Conservation (phyloP, 2,113 vertebrate species). For the Brachypteracias leptosomus region DNA sequence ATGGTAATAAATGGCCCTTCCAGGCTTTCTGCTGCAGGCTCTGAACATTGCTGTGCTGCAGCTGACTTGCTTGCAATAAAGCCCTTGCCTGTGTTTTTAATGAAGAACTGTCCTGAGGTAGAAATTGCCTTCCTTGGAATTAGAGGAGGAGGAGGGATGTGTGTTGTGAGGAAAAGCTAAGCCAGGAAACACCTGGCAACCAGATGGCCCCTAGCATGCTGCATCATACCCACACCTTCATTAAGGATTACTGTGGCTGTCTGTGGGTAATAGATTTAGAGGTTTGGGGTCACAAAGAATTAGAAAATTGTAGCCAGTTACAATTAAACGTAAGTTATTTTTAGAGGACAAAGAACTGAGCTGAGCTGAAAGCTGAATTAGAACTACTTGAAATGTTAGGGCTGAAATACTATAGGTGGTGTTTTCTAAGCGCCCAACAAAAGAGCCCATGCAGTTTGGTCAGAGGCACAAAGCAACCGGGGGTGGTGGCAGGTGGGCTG, state of each 20-base stretch:
- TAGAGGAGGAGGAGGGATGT: slow-evolving; percentile 1
- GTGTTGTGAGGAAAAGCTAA: slow-evolving; percentile 28
- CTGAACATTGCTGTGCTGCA: not conserved
- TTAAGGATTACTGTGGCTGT: slow-evolving; percentile 57
- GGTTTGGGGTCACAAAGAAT: slow-evolving; percentile 51
- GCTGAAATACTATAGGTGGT: not conserved
- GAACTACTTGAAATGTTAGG: not conserved
- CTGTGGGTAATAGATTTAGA: slow-evolving; percentile 56
- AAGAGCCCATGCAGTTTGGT: not conserved
- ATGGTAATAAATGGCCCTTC: not conserved
- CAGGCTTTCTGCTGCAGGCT: not conserved
- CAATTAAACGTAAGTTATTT: slow-evolving; percentile 42
- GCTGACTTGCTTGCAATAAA: not conserved
- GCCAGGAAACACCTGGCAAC: slow-evolving; percentile 45
- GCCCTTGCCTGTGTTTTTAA: not conserved
- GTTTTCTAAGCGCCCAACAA: not conserved
- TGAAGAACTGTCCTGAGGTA: not conserved
- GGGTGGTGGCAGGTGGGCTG: not conserved
- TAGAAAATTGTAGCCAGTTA: slow-evolving; percentile 50
- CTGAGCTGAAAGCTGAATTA: not conserved
- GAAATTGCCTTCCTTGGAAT: slow-evolving; percentile 28
- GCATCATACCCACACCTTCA: slow-evolving; percentile 1
- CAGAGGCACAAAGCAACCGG: not conserved
- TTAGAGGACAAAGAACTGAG: slow-evolving; percentile 23
- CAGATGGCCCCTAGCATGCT: slow-evolving; percentile 37